Evolutionary conservation across 2,797 vertebrate species (phyloP).

Genomic region (Cyclopterus lumpus): DNA sequence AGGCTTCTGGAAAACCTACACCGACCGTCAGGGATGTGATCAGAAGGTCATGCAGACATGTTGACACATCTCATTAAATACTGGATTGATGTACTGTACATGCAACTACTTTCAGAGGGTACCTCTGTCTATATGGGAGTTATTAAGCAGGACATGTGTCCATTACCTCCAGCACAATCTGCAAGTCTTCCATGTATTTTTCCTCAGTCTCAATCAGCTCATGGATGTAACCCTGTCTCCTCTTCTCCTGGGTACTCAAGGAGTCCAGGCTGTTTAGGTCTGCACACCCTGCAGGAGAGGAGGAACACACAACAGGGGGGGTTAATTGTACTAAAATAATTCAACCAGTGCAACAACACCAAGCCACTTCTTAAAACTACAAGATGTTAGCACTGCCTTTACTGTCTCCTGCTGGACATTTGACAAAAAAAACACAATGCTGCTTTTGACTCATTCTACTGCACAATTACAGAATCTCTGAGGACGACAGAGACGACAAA

Average conservation of each 20-base stretch:
- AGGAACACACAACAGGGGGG: constrained; percentile 15
- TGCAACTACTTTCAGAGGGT: not conserved
- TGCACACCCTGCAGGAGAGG: constrained; percentile 88
- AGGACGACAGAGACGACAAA: not conserved
- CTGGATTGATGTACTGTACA: not conserved
- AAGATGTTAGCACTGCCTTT: not conserved
- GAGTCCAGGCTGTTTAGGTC: constrained; percentile 92
- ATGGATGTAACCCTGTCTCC: constrained; percentile 95
- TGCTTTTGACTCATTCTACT: not conserved
- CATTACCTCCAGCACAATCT: constrained; percentile 91
- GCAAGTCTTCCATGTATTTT: constrained; percentile 91
- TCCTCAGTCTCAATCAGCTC: constrained; percentile 96
- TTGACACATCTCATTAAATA: not conserved
- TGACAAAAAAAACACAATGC: not conserved
- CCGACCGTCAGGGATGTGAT: not conserved
- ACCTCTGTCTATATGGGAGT: not conserved
- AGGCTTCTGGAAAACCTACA: constrained; percentile 93
- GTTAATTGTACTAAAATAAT: not conserved
- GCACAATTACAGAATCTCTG: not conserved
- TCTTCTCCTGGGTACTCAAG: constrained; percentile 91
- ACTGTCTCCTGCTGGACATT: constrained; percentile 54
- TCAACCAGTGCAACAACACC: constrained; percentile 6
- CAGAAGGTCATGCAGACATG: not conserved
- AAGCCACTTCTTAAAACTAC: constrained; percentile 5
- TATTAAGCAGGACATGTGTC: not conserved